A percentile compares a stretch with the other conserved stretches of the same genome.
Conservation (phyloP, 2,888 invertebrate species). For the Odontothrips loti region DNA sequence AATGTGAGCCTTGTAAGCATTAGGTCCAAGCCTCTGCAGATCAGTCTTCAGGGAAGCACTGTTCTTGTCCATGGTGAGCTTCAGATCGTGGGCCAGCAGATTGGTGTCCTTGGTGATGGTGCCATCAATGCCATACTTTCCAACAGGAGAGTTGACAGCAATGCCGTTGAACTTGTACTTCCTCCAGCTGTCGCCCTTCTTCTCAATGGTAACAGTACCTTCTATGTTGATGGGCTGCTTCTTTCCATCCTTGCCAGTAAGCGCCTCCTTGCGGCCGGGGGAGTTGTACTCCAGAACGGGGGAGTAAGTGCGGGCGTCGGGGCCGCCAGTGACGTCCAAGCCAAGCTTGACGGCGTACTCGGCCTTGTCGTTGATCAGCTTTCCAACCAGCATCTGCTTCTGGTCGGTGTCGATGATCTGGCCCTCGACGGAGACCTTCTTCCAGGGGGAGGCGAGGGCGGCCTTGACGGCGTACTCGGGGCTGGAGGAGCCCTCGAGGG, state of each 20-base stretch:
- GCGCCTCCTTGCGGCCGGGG: slow-evolving; percentile 51
- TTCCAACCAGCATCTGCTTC: slow-evolving; percentile 58
- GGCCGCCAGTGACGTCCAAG: slow-evolving; percentile 56
- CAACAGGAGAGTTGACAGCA: slow-evolving; percentile 45
- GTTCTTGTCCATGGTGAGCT: slow-evolving; percentile 51
- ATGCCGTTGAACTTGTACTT: slow-evolving; percentile 59
- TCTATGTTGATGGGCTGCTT: slow-evolving; percentile 52
- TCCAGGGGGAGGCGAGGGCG: slow-evolving; percentile 60
- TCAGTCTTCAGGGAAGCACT: slow-evolving; percentile 49
- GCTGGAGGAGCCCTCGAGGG: slow-evolving; percentile 51
- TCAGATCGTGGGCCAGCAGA: slow-evolving; percentile 50
- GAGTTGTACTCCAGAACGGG: slow-evolving; percentile 65
- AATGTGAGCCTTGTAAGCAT: slow-evolving; percentile 50
- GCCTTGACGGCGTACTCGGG: slow-evolving; percentile 57
- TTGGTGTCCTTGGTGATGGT: slow-evolving; percentile 47
- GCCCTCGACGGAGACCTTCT: slow-evolving; percentile 56
- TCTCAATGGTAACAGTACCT: slow-evolving; percentile 49
- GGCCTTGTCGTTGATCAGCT: slow-evolving; percentile 54
- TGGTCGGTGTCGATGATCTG: slow-evolving; percentile 53
- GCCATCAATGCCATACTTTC: slow-evolving; percentile 52
- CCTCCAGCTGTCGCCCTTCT: slow-evolving; percentile 47
- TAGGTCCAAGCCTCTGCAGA: slow-evolving; percentile 47
- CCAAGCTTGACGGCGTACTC: slow-evolving; percentile 64
- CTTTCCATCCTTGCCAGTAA: slow-evolving; percentile 37
- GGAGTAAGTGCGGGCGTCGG: slow-evolving; percentile 54